Evolutionary conservation across 1,140 invertebrate species (phyloP).

Genomic region (Rhynchophorus ferrugineus): DNA sequence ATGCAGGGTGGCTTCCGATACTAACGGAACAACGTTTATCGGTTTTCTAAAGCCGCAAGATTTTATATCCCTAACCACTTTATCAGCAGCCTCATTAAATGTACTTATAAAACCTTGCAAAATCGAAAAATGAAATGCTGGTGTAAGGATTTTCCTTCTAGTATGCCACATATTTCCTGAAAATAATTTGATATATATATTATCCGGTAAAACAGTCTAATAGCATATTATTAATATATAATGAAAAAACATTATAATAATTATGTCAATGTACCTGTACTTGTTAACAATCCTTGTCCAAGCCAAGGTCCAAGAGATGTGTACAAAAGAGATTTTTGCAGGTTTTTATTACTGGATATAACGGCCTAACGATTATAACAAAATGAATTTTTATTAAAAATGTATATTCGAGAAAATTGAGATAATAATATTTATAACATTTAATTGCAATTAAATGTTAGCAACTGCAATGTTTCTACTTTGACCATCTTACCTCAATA

Average conservation of each 20-base stretch:
- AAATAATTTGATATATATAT: constrained; percentile 4
- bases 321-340: constrained; percentile 12
- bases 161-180: constrained; percentile 69
- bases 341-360: constrained; percentile 1
- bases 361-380: too few relatives aligned
- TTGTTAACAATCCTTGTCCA: constrained; percentile 58
- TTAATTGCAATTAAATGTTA: too few relatives aligned
- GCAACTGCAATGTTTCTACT: too few relatives aligned
- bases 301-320: constrained; percentile 46
- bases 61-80: background rate
- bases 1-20: background rate
- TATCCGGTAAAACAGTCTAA: too few relatives aligned
- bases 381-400: too few relatives aligned
- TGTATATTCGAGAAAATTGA: too few relatives aligned
- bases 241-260: too few relatives aligned
- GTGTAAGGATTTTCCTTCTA: constrained; percentile 69
- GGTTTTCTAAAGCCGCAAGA: background rate
- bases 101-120: constrained; percentile 66
- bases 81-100: constrained; percentile 56
- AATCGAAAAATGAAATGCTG: constrained; percentile 79
- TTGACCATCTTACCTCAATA: background rate
- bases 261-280: constrained; percentile 33
- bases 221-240: too few relatives aligned
- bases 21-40: background rate
- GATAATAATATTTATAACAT: too few relatives aligned